phyloP scores from a whole-genome alignment of 2,888 invertebrate species.

The Cheilosia scutellata region DNA sequence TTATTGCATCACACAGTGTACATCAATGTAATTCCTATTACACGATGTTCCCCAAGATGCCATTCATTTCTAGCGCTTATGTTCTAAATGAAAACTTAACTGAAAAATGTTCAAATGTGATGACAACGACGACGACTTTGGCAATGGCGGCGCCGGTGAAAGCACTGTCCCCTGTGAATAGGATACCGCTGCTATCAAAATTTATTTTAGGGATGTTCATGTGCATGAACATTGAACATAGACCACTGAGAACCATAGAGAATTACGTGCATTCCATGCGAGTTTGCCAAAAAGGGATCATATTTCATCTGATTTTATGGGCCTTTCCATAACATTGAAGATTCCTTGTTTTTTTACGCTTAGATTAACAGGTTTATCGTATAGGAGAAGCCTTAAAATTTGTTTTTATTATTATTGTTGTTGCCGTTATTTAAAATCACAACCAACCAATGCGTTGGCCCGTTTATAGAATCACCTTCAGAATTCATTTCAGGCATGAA shows the following conservation, averaged over 20 bases:
- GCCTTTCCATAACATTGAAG: conserved; percentile 67
- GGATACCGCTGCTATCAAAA: conserved; percentile 42
- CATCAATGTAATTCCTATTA: conserved; percentile 10
- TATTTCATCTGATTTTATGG: conserved; percentile 66
- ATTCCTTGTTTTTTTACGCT: conserved; percentile 67
- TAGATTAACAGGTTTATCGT: conserved; percentile 67
- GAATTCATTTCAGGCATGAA: conserved; percentile 36
- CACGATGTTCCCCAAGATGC: conserved; percentile 29
- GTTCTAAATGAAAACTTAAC: conserved; percentile 47
- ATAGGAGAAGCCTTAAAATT: conserved; percentile 56
- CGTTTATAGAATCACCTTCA: conserved; percentile 50
- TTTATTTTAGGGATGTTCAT: conserved; percentile 46
- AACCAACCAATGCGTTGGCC: not conserved
- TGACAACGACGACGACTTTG: conserved; percentile 23
- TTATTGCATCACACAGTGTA: conserved; percentile 13
- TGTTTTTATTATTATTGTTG: conserved; percentile 71
- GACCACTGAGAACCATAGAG: conserved; percentile 1
- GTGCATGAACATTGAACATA: not conserved
- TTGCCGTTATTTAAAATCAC: conserved; percentile 62
- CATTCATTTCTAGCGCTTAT: conserved; percentile 36
- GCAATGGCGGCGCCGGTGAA: not conserved
- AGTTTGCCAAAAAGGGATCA: conserved; percentile 58
- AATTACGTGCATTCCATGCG: conserved; percentile 63
- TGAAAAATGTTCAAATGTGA: conserved; percentile 58
- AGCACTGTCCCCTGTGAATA: conserved; percentile 43